phyloP scores from a whole-genome alignment of 2,797 vertebrate genomes.

The Ispidina picta region DNA sequence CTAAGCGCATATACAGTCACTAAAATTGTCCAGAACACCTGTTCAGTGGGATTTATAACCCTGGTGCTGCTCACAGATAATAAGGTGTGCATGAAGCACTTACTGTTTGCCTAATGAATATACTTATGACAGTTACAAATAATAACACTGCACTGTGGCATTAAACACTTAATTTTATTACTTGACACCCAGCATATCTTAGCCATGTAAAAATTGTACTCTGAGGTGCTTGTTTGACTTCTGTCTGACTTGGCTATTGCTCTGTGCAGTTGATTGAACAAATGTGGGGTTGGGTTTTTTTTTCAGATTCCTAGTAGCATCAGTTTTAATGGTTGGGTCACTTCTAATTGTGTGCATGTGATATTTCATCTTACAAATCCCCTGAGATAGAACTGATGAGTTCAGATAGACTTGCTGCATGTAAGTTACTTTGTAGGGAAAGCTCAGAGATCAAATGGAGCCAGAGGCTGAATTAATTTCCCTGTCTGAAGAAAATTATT shows the following conservation, averaged over 20 bases:
- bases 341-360: not conserved
- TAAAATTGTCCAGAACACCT: not conserved
- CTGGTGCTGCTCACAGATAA: not conserved
- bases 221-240: not conserved
- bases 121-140: slow-evolving; percentile 1
- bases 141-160: not conserved
- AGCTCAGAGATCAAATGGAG: not conserved
- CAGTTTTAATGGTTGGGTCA: not conserved
- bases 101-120: not conserved
- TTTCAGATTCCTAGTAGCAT: not conserved
- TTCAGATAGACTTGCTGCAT: not conserved
- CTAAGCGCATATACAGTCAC: not conserved
- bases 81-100: not conserved
- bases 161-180: not conserved
- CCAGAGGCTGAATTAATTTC: slow-evolving; percentile 25
- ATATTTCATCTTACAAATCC: not conserved
- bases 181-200: not conserved
- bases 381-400: not conserved
- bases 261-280: not conserved
- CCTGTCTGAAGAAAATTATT: not conserved
- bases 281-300: not conserved
- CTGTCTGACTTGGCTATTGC: not conserved
- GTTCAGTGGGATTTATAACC: not conserved
- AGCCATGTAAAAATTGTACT: not conserved
- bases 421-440: not conserved